Percentiles rank a stretch among this genome's conserved stretches.
Evolutionary conservation across 2,797 vertebrate species (phyloP).

Genomic region (Mormyrus proboscirostris): DNA sequence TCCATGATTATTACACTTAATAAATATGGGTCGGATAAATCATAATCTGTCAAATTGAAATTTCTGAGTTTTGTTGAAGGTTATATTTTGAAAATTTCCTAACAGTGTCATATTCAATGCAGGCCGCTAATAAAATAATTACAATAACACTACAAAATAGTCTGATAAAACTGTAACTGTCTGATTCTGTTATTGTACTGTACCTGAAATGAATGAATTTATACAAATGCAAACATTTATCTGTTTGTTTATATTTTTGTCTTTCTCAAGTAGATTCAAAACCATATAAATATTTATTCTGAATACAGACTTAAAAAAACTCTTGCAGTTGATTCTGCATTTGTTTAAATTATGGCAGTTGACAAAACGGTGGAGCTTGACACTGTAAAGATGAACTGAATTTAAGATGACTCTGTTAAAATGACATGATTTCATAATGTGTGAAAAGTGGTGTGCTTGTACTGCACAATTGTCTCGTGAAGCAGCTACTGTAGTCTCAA

Average conservation of each 20-base stretch:
- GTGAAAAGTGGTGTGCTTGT: not conserved
- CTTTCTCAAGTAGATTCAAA: not conserved
- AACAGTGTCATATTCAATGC: not conserved
- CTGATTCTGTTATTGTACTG: not conserved
- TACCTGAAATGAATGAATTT: not conserved
- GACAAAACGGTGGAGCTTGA: not conserved
- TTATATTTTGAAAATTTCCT: not conserved
- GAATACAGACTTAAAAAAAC: not conserved
- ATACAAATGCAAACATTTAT: not conserved
- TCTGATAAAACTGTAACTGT: not conserved
- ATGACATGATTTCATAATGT: not conserved
- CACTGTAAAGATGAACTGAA: not conserved
- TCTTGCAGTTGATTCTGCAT: not conserved
- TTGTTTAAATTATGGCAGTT: not conserved
- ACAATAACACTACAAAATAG: not conserved
- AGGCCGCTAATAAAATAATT: not conserved
- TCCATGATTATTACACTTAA: not conserved
- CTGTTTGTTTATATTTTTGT: not conserved
- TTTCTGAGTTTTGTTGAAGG: not conserved
- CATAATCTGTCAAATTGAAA: not conserved
- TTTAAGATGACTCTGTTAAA: not conserved
- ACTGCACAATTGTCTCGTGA: not conserved
- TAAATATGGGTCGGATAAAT: not conserved
- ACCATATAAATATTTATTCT: not conserved
- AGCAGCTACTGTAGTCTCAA: not conserved